Base-by-base conservation (phyloP, 2,888 invertebrate genomes). In the Yponomeuta cagnagella region DNA sequence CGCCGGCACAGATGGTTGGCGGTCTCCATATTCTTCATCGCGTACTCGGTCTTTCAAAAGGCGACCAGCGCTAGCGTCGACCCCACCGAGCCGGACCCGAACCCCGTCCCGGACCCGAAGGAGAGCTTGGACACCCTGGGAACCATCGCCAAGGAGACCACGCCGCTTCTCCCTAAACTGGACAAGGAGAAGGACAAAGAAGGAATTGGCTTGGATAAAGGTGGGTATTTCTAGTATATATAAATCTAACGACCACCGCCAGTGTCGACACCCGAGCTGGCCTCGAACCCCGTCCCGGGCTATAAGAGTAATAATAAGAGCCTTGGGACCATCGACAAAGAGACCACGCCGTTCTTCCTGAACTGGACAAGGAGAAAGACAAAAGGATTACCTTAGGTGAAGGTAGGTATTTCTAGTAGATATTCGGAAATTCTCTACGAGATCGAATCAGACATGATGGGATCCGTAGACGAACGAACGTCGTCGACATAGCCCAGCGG, bases 1-100 rank as follows among this genome's bases (percentile, higher is more conserved):
- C 93, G 95, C 73, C 94, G 95, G 71, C 94, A 95, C 82, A 94
- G 95, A 77, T 93, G 95, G 86, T 89, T 95, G 80, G 94, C 95
- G 73, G 92, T 95, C 76, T 94, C 95, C 8, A 89, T 95, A 69
- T 93, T 95, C 80, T 94, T 95, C 85, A 90, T 95, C 71, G 93
- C 95, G 48, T 95, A 95, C 84, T 94, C 95, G 37, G 93, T 94
- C 74, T 93, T 94, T 76, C 93, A 93, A 79, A 92, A 94, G 0
- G 88, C 88, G 70, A 81, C 87, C 77, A 84, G 86, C 73, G 78
- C 84, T 0, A 80, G 82, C 2, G 75, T 75, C 48, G 81, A 82
- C 0, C 78, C 81, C 0, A 81, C 52, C 2, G 52, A 80, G 58
- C 43, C 43, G 43, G 15, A 2, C 52, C 52, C 52, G 12, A 5